Conservation (phyloP, 2,797 vertebrate species). For the Parauchenoglanis ngamensis region DNA sequence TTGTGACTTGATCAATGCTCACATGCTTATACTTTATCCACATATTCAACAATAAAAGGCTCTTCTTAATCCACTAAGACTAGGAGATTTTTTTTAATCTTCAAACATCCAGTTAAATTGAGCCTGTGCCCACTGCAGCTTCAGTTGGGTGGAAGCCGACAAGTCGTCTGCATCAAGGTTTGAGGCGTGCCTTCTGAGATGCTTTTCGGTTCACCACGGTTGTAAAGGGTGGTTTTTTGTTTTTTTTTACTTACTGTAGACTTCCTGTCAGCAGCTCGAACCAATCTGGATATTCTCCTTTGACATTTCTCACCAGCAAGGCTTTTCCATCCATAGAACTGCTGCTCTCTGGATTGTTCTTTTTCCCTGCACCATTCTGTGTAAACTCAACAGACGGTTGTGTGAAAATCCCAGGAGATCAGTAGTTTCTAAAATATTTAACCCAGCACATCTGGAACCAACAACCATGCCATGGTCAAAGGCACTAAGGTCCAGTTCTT, state of each 20-base stretch:
- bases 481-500: background rate
- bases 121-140: background rate
- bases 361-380: background rate
- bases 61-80: slow-evolving; percentile 17
- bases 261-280: background rate
- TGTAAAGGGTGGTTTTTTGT: background rate
- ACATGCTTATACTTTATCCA: background rate
- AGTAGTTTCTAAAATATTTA: background rate
- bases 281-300: background rate
- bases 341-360: background rate
- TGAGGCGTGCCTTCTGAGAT: background rate
- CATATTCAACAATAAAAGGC: background rate
- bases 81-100: background rate
- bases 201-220: background rate
- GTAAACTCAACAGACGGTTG: background rate
- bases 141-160: background rate
- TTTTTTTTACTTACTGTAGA: background rate
- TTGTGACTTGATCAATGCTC: slow-evolving; percentile 5
- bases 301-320: background rate
- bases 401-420: background rate
- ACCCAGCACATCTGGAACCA: background rate
- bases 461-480: background rate
- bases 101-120: background rate
- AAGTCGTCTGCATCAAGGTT: background rate
- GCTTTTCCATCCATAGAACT: background rate